Base-by-base conservation (phyloP, 2,113 vertebrate genomes). In the Helogale parvula region DNA sequence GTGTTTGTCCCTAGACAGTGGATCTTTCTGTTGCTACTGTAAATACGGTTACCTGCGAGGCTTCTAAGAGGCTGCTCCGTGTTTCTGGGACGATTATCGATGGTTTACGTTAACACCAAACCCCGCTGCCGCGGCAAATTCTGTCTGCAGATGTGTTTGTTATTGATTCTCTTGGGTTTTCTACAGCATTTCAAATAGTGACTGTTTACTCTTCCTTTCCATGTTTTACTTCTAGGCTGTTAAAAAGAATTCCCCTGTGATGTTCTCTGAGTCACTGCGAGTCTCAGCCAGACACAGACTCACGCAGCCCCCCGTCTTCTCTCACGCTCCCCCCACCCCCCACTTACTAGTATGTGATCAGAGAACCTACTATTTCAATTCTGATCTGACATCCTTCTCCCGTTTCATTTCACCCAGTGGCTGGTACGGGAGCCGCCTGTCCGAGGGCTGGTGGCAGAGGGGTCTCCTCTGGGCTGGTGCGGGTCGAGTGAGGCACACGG, bases 381-480 rank as follows among this genome's bases (percentile, higher is more conserved):
- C 29, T 3, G 35, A 29, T 9, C 52, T 29, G 2, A 41, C 45
- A 14, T 4, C 23, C 45, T 31, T 11, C 5, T 2, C 63, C 79
- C 2, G 8, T 52, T 21, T 35, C 25, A 3, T 4, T 27, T 15
- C 15, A 5, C 66, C 65, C 41, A 9, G 4, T 0, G 12, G 50
- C 63, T 65, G 2, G 17, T 6, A 10, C 0, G 13, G 5, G 9
- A 7, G 89, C 6, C 8, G 41, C 82, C 63, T 1, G 4, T 31
- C 27, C 27, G n/a, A 0, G 5, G 0, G 13, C 5, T 21, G 66
- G 25, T 9, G 23, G 29, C 89, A 10, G 12, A 16, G 12, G 5
- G 7, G 16, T 57, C 1, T 9, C 29, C n/a, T 35, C 12, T 2
- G 1, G 21, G 57, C 10, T 0, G 3, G 11, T 8, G 14, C 27